Percentiles rank a stretch among this genome's conserved stretches.
phyloP scores from a whole-genome alignment of 2,113 vertebrate species.

The Rhinopomastus cyanomelas region DNA sequence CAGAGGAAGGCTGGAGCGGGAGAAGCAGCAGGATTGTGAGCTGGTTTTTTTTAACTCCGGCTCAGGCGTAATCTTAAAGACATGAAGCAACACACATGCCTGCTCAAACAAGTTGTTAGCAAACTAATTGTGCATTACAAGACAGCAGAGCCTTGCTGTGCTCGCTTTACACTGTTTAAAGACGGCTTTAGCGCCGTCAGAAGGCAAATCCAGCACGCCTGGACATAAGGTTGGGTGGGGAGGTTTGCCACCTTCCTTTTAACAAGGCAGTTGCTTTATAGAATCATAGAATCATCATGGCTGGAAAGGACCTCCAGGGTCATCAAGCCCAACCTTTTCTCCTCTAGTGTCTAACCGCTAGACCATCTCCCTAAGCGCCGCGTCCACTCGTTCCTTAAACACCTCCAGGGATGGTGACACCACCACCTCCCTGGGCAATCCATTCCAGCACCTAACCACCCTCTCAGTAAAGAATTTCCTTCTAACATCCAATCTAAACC shows the following conservation, averaged over 20 bases:
- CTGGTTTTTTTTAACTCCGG: not conserved
- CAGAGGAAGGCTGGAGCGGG: conserved; percentile 22
- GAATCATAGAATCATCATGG: too few species aligned
- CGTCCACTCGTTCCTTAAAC: too few species aligned
- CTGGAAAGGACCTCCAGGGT: too few species aligned
- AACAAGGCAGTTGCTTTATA: conserved; percentile 12
- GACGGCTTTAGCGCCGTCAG: conserved; percentile 35
- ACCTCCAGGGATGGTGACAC: too few species aligned
- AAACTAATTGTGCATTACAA: conserved; percentile 70
- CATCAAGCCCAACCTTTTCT: too few species aligned
- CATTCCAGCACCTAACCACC: too few species aligned
- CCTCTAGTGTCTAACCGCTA: too few species aligned
- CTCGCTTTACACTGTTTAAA: conserved; percentile 56
- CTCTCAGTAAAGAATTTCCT: too few species aligned
- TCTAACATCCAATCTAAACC: too few species aligned
- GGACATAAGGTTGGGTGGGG: not conserved
- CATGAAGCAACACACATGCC: conserved; percentile 37
- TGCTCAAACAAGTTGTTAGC: conserved; percentile 43
- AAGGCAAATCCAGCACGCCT: conserved; percentile 56
- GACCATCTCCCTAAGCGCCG: too few species aligned
- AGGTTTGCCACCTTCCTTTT: conserved; percentile 23
- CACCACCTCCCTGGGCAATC: too few species aligned
- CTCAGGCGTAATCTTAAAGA: conserved; percentile 58
- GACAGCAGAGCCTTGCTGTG: conserved; percentile 47
- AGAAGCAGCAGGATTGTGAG: conserved; percentile 11